Percentiles rank a stretch among this genome's conserved stretches.
Evolutionary conservation across 2,888 invertebrate genomes (phyloP).

Genomic region (Calameuta filiformis): DNA sequence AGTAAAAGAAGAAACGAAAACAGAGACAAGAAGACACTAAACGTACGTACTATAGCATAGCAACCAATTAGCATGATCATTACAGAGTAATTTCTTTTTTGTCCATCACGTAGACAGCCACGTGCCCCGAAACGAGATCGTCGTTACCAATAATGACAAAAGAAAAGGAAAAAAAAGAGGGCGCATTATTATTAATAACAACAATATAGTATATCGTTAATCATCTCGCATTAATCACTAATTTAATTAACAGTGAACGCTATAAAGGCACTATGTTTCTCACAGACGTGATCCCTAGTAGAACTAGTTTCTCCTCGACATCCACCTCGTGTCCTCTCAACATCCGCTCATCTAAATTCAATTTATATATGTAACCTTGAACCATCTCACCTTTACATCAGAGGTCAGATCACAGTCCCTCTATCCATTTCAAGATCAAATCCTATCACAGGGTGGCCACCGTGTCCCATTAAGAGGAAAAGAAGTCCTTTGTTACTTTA

Average conservation of each 20-base stretch:
- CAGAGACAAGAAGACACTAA: background rate
- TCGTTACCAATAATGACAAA: constrained; percentile 5
- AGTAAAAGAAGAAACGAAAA: background rate
- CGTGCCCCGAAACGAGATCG: background rate
- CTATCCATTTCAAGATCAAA: constrained; percentile 11
- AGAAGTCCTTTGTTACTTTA: constrained; percentile 15
- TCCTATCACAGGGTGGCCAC: background rate
- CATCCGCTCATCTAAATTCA: background rate
- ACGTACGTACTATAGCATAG: background rate
- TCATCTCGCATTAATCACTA: constrained; percentile 12
- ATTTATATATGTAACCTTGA: background rate
- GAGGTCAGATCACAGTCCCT: background rate
- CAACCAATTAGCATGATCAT: background rate
- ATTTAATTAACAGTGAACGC: constrained; percentile 37
- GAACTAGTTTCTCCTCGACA: constrained; percentile 16
- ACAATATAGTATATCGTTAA: constrained; percentile 26
- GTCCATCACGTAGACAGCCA: background rate
- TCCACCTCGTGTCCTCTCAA: background rate
- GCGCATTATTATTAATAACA: constrained; percentile 2
- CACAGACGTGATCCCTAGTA: constrained; percentile 43
- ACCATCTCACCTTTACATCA: background rate
- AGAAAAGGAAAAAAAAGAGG: background rate
- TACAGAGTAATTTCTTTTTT: background rate
- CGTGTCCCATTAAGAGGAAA: constrained; percentile 5
- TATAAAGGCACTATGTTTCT: constrained; percentile 50